Base-by-base conservation (phyloP, 2,797 vertebrate species). In the Hozukius guyotensis region DNA sequence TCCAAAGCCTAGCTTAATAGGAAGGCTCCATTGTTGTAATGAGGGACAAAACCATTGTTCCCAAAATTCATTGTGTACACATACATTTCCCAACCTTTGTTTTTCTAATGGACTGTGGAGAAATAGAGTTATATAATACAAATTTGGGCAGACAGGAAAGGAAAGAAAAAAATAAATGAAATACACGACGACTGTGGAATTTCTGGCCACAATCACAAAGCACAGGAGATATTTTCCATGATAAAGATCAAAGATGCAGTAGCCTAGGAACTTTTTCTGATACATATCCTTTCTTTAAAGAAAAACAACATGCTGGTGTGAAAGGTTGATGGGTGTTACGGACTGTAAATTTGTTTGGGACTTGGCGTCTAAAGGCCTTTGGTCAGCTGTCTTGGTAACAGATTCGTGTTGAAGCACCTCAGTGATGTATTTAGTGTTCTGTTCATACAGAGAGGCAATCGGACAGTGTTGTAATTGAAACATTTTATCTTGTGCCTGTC, bases 401-500 rank as follows among this genome's bases (percentile, higher is more conserved):
- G 16, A 69, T 69, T 61, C 8, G 55, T 10, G 2, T 76, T 53
- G 25, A 31, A 76, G 77, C 66, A n/a, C 57, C 55, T 81, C 56
- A 46, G 60, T 83, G 83, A 75, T 81, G 64, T 83, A 82, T 75
- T 82, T 79, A 71, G 56, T 72, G 64, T 42, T 74, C 29, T 59
- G 63, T 75, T 66, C 34, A 20, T 68, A 60, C 49, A 72, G 70
- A 83, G 60, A 82, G 25, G 61, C 70, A 61, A 52, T 55, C 18
- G 10, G 38, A 73, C 24, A 13, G 46, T 56, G 75, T 70, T 78
- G 81, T 86, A 90, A 84, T 88, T 88, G 78, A 88, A 92, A 88
- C 82, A 72, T 91, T 93, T 78, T 74, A 77, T 87, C 87, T 90
- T 88, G 71, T 61, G 52, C 68, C 62, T 78, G 46, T 82, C 78